Percentiles rank a stretch among this genome's conserved stretches.
These are phyloP conservation scores for Pristiophorus japonicus DNA, from an alignment of 2,113 vertebrate genomes.

Conservation along the genomic window DNA sequence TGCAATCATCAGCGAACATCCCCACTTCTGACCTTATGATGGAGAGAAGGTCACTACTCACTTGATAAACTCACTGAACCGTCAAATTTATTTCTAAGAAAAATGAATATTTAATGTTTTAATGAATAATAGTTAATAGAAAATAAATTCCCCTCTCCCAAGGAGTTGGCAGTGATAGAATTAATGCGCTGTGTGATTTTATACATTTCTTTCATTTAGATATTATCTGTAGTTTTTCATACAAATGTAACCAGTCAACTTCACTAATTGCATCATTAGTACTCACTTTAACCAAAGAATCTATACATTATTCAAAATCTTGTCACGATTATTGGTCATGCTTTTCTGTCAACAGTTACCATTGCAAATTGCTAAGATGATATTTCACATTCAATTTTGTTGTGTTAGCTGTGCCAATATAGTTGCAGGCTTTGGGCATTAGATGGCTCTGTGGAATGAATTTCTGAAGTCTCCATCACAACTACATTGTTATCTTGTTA, in stretches of 20 bases:
- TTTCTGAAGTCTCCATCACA: not conserved
- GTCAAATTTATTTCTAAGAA: not conserved
- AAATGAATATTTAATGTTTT: not conserved
- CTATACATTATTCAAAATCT: not conserved
- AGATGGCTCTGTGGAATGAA: not conserved
- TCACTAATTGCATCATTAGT: not conserved
- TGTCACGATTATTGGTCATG: not conserved
- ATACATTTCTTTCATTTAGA: not conserved
- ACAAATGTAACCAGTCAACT: not conserved
- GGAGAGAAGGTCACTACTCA: not conserved
- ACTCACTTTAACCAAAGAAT: not conserved
- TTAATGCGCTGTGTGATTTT: not conserved
- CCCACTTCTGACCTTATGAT: no score
- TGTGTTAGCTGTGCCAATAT: not conserved
- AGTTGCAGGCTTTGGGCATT: not conserved
- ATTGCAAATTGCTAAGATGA: not conserved
- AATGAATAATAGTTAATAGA: not conserved
- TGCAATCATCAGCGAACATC: no score
- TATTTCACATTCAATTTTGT: not conserved
- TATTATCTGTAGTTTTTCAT: not conserved
- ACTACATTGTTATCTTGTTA: not conserved
- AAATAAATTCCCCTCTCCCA: not conserved
- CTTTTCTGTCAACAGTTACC: not conserved
- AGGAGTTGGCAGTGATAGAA: not conserved
- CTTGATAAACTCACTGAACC: not conserved